Evolutionary conservation across 2,113 vertebrate species (phyloP).

Genomic region (Psilopsiagon aurifrons): DNA sequence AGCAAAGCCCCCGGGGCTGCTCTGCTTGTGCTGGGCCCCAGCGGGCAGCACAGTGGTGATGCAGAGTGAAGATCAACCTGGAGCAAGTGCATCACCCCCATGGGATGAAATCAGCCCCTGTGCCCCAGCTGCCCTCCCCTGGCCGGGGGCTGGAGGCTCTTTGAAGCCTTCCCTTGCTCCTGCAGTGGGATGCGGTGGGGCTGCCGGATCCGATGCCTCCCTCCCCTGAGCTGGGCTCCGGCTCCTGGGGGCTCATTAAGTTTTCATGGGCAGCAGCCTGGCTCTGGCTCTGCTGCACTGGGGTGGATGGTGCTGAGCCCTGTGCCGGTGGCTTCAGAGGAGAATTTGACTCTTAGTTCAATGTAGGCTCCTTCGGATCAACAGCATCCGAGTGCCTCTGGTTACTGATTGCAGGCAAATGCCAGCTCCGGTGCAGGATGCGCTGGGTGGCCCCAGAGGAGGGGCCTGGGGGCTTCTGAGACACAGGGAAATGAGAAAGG

Average conservation of each 20-base stretch:
- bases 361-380: not conserved
- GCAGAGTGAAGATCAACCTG: not conserved
- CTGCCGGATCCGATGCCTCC: not conserved
- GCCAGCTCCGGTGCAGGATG: not conserved
- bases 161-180: not conserved
- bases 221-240: not conserved
- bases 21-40: not conserved
- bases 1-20: not conserved
- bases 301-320: not conserved
- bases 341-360: not conserved
- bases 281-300: not conserved
- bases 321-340: not conserved
- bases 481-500: not conserved
- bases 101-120: not conserved
- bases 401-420: not conserved
- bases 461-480: not conserved
- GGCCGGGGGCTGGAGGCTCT: too few relatives aligned
- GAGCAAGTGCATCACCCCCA: accelerated
- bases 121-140: not conserved
- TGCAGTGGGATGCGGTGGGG: not conserved
- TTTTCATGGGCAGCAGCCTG: not conserved
- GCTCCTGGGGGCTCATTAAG: not conserved
- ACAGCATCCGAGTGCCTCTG: not conserved
- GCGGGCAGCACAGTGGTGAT: accelerated
- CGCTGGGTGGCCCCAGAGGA: not conserved